Percentiles rank a stretch among this genome's conserved stretches.
Evolutionary conservation across 2,113 vertebrate species (phyloP).

Genomic region (Cyprinus carpio): DNA sequence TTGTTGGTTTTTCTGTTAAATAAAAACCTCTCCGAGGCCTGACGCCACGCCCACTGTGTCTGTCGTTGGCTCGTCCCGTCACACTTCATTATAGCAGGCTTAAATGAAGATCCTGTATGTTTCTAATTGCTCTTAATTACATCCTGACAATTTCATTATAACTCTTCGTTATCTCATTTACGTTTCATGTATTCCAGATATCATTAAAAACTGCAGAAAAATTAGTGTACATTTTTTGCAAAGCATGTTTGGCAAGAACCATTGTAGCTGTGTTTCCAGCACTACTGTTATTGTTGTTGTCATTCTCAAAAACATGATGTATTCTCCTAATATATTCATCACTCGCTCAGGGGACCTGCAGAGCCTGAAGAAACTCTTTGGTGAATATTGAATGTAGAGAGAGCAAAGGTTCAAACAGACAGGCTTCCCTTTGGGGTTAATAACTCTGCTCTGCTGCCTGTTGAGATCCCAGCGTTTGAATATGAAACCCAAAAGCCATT

Average conservation of each 20-base stretch:
- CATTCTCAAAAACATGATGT: slow-evolving; percentile 7
- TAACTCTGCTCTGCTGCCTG: neutral
- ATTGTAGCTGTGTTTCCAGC: neutral
- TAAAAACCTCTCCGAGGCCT: too few species aligned
- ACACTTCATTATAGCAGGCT: neutral
- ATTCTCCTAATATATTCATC: slow-evolving; percentile 14
- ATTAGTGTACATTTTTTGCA: neutral
- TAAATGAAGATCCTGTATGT: neutral
- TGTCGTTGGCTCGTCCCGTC: too few species aligned
- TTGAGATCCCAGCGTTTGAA: neutral
- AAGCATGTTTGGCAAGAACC: neutral
- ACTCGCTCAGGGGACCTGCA: neutral
- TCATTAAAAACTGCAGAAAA: neutral
- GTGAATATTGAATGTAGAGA: slow-evolving; percentile 16
- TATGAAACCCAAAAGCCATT: neutral
- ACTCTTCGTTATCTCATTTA: neutral
- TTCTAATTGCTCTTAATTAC: neutral
- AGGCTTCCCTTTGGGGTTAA: neutral
- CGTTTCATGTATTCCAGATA: neutral
- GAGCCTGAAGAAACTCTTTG: slow-evolving; percentile 1
- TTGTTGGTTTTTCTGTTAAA: too few species aligned
- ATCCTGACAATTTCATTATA: slow-evolving; percentile 19
- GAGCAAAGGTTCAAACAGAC: slow-evolving; percentile 2
- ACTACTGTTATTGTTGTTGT: slow-evolving; percentile 5
- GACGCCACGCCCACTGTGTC: too few species aligned